Percentiles rank a stretch among this genome's conserved stretches.
Conservation (phyloP, 2,888 invertebrate species). For the Pomacea canaliculata region DNA sequence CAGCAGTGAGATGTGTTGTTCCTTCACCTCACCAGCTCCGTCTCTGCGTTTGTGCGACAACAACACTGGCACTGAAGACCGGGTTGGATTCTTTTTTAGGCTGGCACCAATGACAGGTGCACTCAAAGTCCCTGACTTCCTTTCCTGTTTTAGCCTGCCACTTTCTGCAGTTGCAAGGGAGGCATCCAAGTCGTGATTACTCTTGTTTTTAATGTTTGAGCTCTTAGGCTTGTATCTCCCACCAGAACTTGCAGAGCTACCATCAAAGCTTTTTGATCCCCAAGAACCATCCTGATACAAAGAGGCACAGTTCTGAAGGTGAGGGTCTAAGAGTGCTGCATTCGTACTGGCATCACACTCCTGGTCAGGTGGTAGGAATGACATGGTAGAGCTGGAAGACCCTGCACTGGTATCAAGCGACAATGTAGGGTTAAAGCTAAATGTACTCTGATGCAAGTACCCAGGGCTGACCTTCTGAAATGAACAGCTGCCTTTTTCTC, state of each 20-base stretch:
- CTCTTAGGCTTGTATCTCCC: background rate
- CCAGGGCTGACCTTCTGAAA: conserved; percentile 4
- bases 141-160: background rate
- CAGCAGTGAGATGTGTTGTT: conserved; percentile 39
- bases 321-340: background rate
- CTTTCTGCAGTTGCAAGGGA: background rate
- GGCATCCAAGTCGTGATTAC: background rate
- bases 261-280: too few species aligned
- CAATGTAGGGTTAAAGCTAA: too few species aligned
- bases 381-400: background rate
- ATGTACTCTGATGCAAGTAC: background rate
- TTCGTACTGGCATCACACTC: background rate
- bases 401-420: background rate
- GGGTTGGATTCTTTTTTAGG: background rate
- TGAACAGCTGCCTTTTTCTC: conserved; percentile 3
- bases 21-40: background rate
- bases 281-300: background rate
- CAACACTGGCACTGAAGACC: too few species aligned
- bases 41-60: too few species aligned
- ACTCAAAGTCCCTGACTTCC: background rate
- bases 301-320: background rate
- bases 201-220: background rate
- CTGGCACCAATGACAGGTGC: background rate
- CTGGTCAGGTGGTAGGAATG: background rate
- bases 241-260: too few species aligned